phyloP scores from a whole-genome alignment of 2,797 vertebrate genomes.

The Chloroceryle inda region DNA sequence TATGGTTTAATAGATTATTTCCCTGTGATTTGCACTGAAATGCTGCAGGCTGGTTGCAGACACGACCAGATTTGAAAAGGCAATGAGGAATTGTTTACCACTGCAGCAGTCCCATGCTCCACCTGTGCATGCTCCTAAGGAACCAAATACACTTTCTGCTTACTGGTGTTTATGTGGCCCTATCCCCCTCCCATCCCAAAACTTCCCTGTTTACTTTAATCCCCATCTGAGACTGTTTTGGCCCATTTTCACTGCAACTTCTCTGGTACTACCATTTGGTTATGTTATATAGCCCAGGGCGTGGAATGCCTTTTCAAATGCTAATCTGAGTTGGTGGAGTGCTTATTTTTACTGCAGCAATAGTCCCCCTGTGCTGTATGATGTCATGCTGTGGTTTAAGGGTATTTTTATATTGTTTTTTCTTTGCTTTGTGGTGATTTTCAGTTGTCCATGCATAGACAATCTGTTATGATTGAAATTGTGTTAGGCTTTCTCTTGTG shows the following conservation, averaged over 20 bases:
- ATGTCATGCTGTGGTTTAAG: background rate
- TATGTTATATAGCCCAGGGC: background rate
- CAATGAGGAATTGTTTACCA: background rate
- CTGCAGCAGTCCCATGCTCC: background rate
- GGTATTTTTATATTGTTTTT: background rate
- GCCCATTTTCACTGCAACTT: background rate
- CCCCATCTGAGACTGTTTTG: background rate
- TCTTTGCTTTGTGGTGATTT: background rate
- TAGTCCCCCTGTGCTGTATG: background rate
- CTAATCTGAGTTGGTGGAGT: background rate
- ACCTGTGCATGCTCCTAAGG: background rate
- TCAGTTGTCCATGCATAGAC: background rate
- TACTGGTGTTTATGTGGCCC: background rate
- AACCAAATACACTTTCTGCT: background rate
- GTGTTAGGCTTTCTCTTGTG: fast-evolving
- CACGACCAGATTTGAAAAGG: background rate
- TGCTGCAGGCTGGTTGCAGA: background rate
- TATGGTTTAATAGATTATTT: background rate
- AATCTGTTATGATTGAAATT: fast-evolving
- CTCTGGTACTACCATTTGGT: background rate
- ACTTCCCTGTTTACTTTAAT: background rate
- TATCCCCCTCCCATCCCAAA: background rate
- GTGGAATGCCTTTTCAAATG: background rate
- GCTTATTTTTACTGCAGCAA: background rate
- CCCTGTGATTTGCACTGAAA: background rate